Evolutionary conservation across 1,140 invertebrate species (phyloP), one percentile per base, ranked within the genome.

Genomic region (Papilio aristodemus): DNA sequence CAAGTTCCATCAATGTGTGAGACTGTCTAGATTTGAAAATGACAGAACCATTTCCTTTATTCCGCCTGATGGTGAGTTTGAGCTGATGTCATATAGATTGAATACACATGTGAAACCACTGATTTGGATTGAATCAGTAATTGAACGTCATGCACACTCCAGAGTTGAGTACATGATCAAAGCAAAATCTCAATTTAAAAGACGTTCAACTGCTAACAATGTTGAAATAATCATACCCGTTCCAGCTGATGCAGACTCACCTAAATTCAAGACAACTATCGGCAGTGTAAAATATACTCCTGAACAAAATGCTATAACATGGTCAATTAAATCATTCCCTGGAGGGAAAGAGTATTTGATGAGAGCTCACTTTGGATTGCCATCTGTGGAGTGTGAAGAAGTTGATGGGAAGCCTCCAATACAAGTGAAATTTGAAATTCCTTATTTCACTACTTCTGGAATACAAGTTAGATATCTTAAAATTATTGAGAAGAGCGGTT

Each of bases 141-240:
- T 99, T 75, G 99, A 99, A 87, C 94, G 98, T n/a, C 98, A 99
- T 92, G 97, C 96, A 25, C 98, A 99, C 90, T 99, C 98, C 71
- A 92, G 99, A 66, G 98, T 99, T 0, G 99, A 99, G 84, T 99
- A 98, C 86, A 99, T 99, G 98, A 98, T 99, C 14, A 99, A 99
- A 92, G 99, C 99, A 0, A 99, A 99, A 90, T 99, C 98, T 58
- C 99, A 99, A 91, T 99, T 99, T 85, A 99, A 99, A 90, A 93
- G 98, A 39, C 93, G 98, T 46, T 99, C 98, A 0, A 99, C 98
- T 2, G 99, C 99, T 0, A 99, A 99, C 86, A 99, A 99, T 92
- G 99, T 99, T 10, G 98, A 99, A 92, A 99, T 99, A 68, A 96
- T 99, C 9, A 99, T 99, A 81, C 99, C 99, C 2, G 99, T 99